Conservation (phyloP, 2,113 vertebrate species). For the Rhagologus leucostigma region DNA sequence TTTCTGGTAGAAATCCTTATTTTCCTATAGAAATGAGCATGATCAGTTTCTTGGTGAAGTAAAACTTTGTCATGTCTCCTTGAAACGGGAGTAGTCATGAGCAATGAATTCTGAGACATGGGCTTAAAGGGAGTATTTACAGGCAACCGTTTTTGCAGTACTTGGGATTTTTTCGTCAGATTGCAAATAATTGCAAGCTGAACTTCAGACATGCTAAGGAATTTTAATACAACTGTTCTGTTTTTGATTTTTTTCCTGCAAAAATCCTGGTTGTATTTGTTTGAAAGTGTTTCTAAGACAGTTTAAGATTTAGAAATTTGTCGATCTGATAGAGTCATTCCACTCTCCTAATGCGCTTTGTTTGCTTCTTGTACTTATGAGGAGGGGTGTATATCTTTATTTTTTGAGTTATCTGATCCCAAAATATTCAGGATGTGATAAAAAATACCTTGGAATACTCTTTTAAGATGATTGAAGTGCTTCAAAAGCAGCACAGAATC, state of each 20-base stretch:
- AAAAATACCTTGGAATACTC: neutral
- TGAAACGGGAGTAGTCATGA: neutral
- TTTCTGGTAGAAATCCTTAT: neutral
- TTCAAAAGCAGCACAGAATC: neutral
- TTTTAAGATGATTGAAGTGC: neutral
- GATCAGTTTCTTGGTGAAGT: neutral
- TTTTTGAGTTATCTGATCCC: neutral
- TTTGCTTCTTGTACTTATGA: neutral
- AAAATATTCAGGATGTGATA: neutral
- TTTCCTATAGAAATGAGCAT: neutral
- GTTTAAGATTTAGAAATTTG: neutral
- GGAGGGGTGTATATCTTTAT: neutral
- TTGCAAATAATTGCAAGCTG: neutral
- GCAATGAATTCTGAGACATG: neutral
- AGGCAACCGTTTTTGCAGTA: neutral
- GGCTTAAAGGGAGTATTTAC: neutral
- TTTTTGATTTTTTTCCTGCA: neutral
- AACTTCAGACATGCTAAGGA: neutral
- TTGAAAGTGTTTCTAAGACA: neutral
- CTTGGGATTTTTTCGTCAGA: neutral
- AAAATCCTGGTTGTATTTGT: neutral
- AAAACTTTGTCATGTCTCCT: neutral
- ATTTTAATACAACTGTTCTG: neutral
- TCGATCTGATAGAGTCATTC: neutral
- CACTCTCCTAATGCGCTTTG: neutral